Evolutionary conservation across 2,797 vertebrate species (phyloP).

Genomic region (Vespertilio murinus): DNA sequence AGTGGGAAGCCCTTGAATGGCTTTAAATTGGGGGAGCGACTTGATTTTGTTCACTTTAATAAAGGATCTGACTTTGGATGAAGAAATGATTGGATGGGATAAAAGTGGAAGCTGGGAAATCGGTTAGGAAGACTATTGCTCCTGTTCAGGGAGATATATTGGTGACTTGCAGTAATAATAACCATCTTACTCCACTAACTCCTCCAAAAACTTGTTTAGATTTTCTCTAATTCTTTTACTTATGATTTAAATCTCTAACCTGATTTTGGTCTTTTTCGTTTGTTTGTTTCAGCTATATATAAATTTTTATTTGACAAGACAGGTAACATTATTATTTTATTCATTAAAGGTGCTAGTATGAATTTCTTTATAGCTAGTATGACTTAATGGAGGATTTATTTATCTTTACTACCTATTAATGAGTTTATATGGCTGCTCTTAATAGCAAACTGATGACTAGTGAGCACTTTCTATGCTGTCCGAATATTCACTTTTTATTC

Average conservation of each 20-base stretch:
- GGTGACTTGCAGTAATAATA: background rate
- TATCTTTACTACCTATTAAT: background rate
- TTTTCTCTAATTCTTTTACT: conserved; percentile 16
- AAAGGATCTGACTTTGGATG: background rate
- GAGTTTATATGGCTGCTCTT: background rate
- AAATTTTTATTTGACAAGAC: conserved; percentile 8
- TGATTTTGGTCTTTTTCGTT: conserved; percentile 17
- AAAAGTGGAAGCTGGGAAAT: conserved; percentile 16
- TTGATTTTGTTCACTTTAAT: conserved; percentile 50
- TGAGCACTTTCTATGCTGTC: background rate
- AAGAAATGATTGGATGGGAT: background rate
- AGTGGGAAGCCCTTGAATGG: background rate
- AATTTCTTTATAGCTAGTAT: conserved; percentile 39
- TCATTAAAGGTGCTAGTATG: background rate
- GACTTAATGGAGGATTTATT: background rate
- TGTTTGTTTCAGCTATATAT: background rate
- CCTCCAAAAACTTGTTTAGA: conserved; percentile 10
- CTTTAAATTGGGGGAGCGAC: background rate
- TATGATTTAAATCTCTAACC: background rate
- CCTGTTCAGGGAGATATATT: background rate
- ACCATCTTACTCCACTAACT: background rate
- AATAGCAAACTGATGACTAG: background rate
- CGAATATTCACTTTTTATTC: background rate
- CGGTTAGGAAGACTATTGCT: background rate
- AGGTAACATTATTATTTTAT: conserved; percentile 24